Evolutionary conservation across 2,888 invertebrate genomes (phyloP), one percentile per base, ranked within the genome.

Genomic region (Polyploca ridens): DNA sequence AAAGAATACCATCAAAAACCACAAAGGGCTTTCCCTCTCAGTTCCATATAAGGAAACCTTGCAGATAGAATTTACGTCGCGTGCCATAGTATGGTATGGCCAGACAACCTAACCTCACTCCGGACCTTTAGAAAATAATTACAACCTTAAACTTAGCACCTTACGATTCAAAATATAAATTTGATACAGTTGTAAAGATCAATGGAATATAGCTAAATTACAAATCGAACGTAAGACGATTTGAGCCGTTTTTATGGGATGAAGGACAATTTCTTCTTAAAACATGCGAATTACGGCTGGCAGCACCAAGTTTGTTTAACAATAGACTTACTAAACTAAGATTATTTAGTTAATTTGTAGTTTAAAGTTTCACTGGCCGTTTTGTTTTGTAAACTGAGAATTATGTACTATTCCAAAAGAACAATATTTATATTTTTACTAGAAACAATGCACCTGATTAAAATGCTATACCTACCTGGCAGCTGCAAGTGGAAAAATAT

Each of bases 61-160:
- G n/a, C 66, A 72, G 71, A 82, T 79, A 81, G 82, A 85, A 86
- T 86, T 85, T 87, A 88, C 87, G 86, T 82, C 76, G 85, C 84
- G 83, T 87, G 77, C 87, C 87, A 75, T 88, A 88, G 88, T 88
- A 88, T 72, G 77, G 76, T 75, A 70, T 72, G 65, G 69, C 84
- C 79, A 81, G 54, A 46, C 14, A 62, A 5, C 8, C 16, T 19
- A 13, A 0, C 8, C 46, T 46, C 46, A 67, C 67, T 46, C 62
- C 64, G 10, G 8, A 19, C 19, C 19, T 10, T 19, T 54, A 19
- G n/a, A 54, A 54, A 19, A 54, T 19, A 54, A 54, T 54, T 8
- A 54, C 19, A 10, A 54, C 19, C 54, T 54, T 19, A 54, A 19
- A 19, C 10, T n/a, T 19, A 54, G 8, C 3, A 10, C 3, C 0